Percentiles rank a stretch among this genome's conserved stretches.
Evolutionary conservation across 2,888 invertebrate species (phyloP).

Genomic region (Luffia ferchaultella): DNA sequence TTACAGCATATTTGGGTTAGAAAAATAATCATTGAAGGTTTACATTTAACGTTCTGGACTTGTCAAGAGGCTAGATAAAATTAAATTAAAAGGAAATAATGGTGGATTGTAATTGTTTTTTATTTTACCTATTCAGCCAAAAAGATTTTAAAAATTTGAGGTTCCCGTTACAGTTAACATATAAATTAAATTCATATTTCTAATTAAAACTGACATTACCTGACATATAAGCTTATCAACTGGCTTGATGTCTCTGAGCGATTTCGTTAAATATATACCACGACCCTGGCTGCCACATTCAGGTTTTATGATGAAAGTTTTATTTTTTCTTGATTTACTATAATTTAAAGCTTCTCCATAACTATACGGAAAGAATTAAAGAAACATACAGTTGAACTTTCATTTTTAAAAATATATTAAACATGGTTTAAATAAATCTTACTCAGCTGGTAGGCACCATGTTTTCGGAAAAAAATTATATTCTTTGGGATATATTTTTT

Average conservation of each 20-base stretch:
- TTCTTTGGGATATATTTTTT: constrained; percentile 86
- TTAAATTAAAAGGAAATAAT: too few relatives aligned
- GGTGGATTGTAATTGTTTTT: too few relatives aligned
- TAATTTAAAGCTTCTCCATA: constrained; percentile 78
- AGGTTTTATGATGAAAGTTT: constrained; percentile 90
- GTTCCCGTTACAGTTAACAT: too few relatives aligned
- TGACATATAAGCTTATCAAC: constrained; percentile 89
- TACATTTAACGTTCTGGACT: too few relatives aligned
- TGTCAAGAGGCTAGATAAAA: too few relatives aligned
- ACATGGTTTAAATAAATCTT: constrained; percentile 32
- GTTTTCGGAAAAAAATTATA: constrained; percentile 94
- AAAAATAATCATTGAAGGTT: too few relatives aligned
- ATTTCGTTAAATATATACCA: constrained; percentile 87
- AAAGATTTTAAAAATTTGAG: too few relatives aligned
- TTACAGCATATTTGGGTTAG: too few relatives aligned
- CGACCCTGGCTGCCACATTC: constrained; percentile 91
- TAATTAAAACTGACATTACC: constrained; percentile 38
- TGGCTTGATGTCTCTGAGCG: constrained; percentile 79
- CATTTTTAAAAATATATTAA: background rate
- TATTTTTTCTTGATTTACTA: constrained; percentile 73
- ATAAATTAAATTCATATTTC: too few relatives aligned
- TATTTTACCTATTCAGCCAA: too few relatives aligned
- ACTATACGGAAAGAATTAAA: constrained; percentile 42
- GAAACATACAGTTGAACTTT: too few relatives aligned
- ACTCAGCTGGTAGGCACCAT: constrained; percentile 94